Evolutionary conservation across 53 echinoderm and acorn worm genomes (phyloP), one percentile per base, ranked within the genome.

Genomic region (Stichopus horrens): DNA sequence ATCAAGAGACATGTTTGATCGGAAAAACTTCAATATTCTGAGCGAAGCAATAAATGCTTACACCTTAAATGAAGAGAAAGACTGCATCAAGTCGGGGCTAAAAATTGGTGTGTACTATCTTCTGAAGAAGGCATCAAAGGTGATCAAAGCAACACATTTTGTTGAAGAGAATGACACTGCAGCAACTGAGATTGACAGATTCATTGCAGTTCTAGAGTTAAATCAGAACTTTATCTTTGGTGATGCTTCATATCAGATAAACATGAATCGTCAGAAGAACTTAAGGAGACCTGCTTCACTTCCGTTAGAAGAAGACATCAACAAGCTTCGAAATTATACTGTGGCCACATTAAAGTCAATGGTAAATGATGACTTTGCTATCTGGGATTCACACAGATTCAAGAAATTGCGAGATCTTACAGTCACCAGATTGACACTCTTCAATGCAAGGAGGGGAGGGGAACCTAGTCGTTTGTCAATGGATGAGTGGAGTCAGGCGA

Each of bases 181-280:
- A 74, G 93, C 91, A 9, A 14, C 53, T 79, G 83, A 85, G 37
- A 77, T 96, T 52, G 94, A 96, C 85, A 96, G 90, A 57, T 96
- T 96, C 86, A 53, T 89, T 5, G 76, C 77, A 22, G 93, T 96
- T 7, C 91, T 94, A 5, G 89, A 90, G 60, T 73, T 94, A 5
- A 94, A 94, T 58, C 84, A 93, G 53, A 75, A 88, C 58, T 63
- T 90, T 63, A 56, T 92, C 9, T 93, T 93, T 68, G 93, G 88
- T 4, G 93, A 95, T 90, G 95, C 95, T 37, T 37, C 58, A 6
- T 93, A 95, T 82, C 56, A 77, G 37, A 86, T 88, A 5, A 86
- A 88, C n/a, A 92, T 88, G 52, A 90, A 86, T 60, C 86, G 91
- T n/a, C 89, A 90, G 19, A 77, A 75, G 53, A 91, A 86, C 58